Evolutionary conservation across 2,797 vertebrate genomes (phyloP), one percentile per base, ranked within the genome.

Genomic region (Sebastes vulpes): DNA sequence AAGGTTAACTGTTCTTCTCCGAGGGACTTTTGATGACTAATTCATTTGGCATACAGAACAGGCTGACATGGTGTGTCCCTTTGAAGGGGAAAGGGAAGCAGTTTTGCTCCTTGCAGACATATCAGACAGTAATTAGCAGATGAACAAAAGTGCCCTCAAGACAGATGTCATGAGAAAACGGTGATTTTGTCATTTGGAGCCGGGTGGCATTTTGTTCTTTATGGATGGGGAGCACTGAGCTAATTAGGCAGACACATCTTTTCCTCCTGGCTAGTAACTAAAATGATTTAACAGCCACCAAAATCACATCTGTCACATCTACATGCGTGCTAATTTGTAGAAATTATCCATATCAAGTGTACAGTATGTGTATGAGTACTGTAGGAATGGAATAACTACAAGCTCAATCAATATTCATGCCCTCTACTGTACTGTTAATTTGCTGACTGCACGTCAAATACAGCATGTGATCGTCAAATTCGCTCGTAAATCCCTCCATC

Each of bases 1-100:
- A 95, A 95, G 94, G 94, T 95, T 93, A 95, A 93, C 88, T 53
- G 69, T 85, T 88, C 65, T 87, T 91, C 86, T 89, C 87, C 1
- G 1, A 81, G 89, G 86, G 86, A 82, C 78, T 86, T 92, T 87
- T 92, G 88, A 93, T 88, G 87, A 92, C 92, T 95, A 92, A 95
- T 94, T 95, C 73, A 94, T 93, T 88, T 72, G 87, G 78, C 79
- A 79, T 81, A 82, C 65, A 79, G 76, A 78, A 79, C 73, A 79
- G 73, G 82, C 79, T 53, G 81, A 83, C 75, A 68, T 52, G 70
- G 50, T 28, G 80, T 25, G 83, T 83, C 79, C 66, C 78, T 86
- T 82, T 86, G 82, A 91, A 90, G 82, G 74, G 65, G 75, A 70
- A 79, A 79, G 52, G 77, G 28, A 79, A 81, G 75, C 21, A 0